A percentile compares a stretch with the other conserved stretches of the same genome.
Evolutionary conservation across 2,113 vertebrate genomes (phyloP).

Genomic region (Perccottus glenii): DNA sequence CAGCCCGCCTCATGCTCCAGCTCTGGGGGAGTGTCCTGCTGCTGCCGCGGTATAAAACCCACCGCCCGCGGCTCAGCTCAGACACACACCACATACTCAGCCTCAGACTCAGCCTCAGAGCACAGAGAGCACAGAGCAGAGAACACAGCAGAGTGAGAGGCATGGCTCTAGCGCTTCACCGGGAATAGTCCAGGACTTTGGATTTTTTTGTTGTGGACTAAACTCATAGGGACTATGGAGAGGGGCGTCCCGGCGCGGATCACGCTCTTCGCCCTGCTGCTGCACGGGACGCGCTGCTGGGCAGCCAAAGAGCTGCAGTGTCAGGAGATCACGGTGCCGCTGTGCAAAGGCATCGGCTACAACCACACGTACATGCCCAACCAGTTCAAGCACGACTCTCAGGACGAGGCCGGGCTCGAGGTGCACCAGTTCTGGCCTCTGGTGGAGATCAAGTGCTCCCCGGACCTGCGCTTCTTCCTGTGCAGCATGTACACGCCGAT

Average conservation of each 20-base stretch:
- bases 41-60: slow-evolving; percentile 79
- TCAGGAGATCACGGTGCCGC: slow-evolving; percentile 91
- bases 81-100: neutral
- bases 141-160: neutral
- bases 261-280: slow-evolving; percentile 46
- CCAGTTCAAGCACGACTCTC: slow-evolving; percentile 92
- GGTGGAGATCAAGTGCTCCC: slow-evolving; percentile 90
- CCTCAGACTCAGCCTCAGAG: too few species aligned
- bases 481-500: slow-evolving; percentile 97
- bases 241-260: slow-evolving; percentile 51
- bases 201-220: slow-evolving; percentile 15
- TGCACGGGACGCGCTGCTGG: slow-evolving; percentile 43
- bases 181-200: slow-evolving; percentile 27
- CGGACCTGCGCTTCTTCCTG: slow-evolving; percentile 92
- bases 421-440: slow-evolving; percentile 94
- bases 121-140: too few species aligned
- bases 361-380: slow-evolving; percentile 93
- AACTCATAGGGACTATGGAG: slow-evolving; percentile 47
- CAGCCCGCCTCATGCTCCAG: slow-evolving; percentile 43
- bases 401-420: slow-evolving; percentile 91
- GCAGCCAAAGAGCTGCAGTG: slow-evolving; percentile 89
- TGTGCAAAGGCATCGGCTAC: slow-evolving; percentile 91
- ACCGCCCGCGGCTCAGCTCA: slow-evolving; percentile 51
- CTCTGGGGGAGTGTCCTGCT: slow-evolving; percentile 65
- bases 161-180: slow-evolving; percentile 40